Evolutionary conservation across 2,888 invertebrate genomes (phyloP).

Genomic region (Papilio demoleus): DNA sequence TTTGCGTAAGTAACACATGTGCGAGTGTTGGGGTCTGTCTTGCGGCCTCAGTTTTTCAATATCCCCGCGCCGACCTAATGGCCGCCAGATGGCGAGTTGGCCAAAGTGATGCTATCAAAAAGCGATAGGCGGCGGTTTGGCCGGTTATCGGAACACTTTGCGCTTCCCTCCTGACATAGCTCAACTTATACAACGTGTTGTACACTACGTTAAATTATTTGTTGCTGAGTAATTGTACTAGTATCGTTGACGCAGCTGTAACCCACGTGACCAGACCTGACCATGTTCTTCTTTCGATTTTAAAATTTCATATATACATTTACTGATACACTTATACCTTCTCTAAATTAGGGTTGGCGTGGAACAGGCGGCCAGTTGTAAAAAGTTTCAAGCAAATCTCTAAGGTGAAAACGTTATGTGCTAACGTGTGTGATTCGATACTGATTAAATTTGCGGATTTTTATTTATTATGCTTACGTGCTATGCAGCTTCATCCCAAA

Average conservation of each 20-base stretch:
- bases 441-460: too few relatives aligned
- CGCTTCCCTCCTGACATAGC: constrained; percentile 72
- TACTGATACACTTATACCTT: too few relatives aligned
- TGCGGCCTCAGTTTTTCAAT: constrained; percentile 80
- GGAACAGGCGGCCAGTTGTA: too few relatives aligned
- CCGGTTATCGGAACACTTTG: constrained; percentile 81
- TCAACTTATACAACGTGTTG: constrained; percentile 67
- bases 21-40: constrained; percentile 48
- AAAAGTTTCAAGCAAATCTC: too few relatives aligned
- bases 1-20: constrained; percentile 43
- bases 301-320: too few relatives aligned
- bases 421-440: too few relatives aligned
- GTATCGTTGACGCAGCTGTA: not conserved
- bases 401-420: too few relatives aligned
- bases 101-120: constrained; percentile 84
- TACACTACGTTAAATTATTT: constrained; percentile 62
- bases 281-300: too few relatives aligned
- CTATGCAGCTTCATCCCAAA: too few relatives aligned
- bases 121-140: constrained; percentile 80
- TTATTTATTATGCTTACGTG: too few relatives aligned
- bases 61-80: constrained; percentile 76
- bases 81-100: constrained; percentile 81
- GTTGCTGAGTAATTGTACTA: not conserved
- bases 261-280: too few relatives aligned
- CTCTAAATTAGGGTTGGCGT: too few relatives aligned